A percentile compares a stretch with the other conserved stretches of the same genome.
phyloP scores from a whole-genome alignment of 2,888 invertebrate genomes.

The Ennomos quercinarius region DNA sequence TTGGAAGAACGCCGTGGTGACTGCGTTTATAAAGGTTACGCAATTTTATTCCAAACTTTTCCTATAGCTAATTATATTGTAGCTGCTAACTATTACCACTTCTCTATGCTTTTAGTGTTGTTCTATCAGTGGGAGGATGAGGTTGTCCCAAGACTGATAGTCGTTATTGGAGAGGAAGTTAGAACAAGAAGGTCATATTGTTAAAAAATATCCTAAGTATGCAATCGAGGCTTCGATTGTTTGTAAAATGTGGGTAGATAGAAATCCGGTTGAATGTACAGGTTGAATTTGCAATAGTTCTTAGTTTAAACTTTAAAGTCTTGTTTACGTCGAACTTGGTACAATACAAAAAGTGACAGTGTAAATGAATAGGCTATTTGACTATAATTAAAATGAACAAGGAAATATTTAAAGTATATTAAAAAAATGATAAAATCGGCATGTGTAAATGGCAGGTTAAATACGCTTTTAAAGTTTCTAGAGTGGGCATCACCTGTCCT shows the following conservation, averaged over 20 bases:
- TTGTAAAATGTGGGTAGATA: slow-evolving; percentile 9
- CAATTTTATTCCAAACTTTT: slow-evolving; percentile 20
- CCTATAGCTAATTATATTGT: slow-evolving; percentile 16
- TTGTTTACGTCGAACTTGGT: slow-evolving; percentile 5
- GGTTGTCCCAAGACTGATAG: slow-evolving; percentile 47
- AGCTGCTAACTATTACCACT: slow-evolving; percentile 1
- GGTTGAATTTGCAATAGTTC: slow-evolving; percentile 8
- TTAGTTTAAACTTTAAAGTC: slow-evolving; percentile 2
- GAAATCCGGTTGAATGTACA: slow-evolving; percentile 9
- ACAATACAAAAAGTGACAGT: background rate
- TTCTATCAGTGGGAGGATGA: slow-evolving; percentile 39
- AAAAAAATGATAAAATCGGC: no score
- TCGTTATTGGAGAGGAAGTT: slow-evolving; percentile 29
- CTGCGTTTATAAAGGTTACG: slow-evolving; percentile 12
- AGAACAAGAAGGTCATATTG: slow-evolving; percentile 20
- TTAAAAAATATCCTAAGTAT: slow-evolving; percentile 6
- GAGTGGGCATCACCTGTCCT: no score
- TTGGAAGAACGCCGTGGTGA: slow-evolving; percentile 2
- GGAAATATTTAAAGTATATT: no score
- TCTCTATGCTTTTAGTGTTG: slow-evolving; percentile 21
- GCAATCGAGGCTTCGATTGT: slow-evolving; percentile 10
- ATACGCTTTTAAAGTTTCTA: no score
- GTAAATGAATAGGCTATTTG: background rate
- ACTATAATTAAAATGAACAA: no score
- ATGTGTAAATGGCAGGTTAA: no score